Conservation (phyloP, 2,888 invertebrate genomes). For the Xestia ashworthii region DNA sequence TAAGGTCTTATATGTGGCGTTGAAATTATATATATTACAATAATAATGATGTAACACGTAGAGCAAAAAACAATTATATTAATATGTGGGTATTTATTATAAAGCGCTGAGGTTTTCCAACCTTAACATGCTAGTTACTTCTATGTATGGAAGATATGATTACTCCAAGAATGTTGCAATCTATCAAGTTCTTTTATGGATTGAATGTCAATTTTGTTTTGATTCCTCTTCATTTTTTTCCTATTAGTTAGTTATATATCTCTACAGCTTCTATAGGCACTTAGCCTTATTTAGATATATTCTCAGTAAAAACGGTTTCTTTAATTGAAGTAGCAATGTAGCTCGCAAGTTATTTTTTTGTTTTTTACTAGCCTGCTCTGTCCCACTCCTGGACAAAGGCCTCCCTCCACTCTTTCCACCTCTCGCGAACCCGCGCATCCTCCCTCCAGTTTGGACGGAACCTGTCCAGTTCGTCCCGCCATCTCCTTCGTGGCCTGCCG, state of each 20-base stretch:
- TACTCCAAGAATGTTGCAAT: conserved; percentile 45
- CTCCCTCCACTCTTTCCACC: too few relatives aligned
- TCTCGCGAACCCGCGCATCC: too few relatives aligned
- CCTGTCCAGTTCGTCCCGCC: too few relatives aligned
- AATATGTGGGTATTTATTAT: background rate
- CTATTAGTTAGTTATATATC: background rate
- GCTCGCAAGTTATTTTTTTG: too few relatives aligned
- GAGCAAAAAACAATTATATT: conserved; percentile 24
- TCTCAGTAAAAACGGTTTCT: background rate
- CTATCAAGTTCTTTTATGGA: conserved; percentile 42
- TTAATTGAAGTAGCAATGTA: background rate
- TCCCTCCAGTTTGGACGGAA: too few relatives aligned
- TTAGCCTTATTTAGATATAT: background rate
- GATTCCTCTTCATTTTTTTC: conserved; percentile 29
- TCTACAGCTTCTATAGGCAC: background rate
- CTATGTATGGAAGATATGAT: conserved; percentile 36
- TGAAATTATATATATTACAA: conserved; percentile 15
- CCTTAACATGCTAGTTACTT: conserved; percentile 18
- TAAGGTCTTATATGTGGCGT: background rate
- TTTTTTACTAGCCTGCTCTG: too few relatives aligned
- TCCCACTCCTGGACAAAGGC: too few relatives aligned
- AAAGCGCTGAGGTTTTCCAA: conserved; percentile 17
- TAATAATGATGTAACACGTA: conserved; percentile 17
- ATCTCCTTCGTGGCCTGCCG: too few relatives aligned
- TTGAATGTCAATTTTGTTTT: conserved; percentile 44